Evolutionary conservation across 2,113 vertebrate species (phyloP).

Genomic region (Gobius niger): DNA sequence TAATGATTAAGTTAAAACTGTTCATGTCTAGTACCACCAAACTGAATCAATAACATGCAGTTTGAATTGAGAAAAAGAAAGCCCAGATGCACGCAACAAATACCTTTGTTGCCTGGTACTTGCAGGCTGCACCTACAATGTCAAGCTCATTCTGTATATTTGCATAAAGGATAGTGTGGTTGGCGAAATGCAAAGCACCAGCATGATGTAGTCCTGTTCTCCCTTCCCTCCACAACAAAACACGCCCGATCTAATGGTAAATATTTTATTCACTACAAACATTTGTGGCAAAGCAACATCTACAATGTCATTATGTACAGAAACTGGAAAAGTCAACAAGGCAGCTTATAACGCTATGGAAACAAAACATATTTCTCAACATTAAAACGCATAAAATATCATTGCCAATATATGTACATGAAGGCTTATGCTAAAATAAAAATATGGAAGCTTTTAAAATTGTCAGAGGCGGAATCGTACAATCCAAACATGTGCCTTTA

Average conservation of each 20-base stretch:
- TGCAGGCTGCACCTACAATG: not conserved
- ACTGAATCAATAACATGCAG: too few relatives aligned
- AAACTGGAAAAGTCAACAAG: slow-evolving; percentile 2
- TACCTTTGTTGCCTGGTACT: too few relatives aligned
- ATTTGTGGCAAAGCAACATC: slow-evolving; percentile 21
- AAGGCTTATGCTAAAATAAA: not conserved
- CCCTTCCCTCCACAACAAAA: not conserved
- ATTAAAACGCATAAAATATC: slow-evolving; percentile 6
- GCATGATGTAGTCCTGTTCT: not conserved
- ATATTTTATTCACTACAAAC: slow-evolving; percentile 52
- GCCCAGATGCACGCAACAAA: too few relatives aligned
- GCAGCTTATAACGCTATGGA: slow-evolving; percentile 1
- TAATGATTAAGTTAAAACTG: too few relatives aligned
- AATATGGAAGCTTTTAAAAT: not conserved
- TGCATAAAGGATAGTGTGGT: not conserved
- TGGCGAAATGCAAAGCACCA: not conserved
- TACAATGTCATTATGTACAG: slow-evolving; percentile 43
- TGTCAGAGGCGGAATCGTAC: not conserved
- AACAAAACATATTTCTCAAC: slow-evolving; percentile 26
- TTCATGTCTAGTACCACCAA: too few relatives aligned
- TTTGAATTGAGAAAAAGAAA: too few relatives aligned
- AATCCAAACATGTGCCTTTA: not conserved
- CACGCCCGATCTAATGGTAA: not conserved
- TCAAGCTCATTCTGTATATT: not conserved
- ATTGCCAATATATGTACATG: not conserved